Evolutionary conservation across 2,113 vertebrate species (phyloP), one percentile per base, ranked within the genome.

Genomic region (Anoura caudifer): DNA sequence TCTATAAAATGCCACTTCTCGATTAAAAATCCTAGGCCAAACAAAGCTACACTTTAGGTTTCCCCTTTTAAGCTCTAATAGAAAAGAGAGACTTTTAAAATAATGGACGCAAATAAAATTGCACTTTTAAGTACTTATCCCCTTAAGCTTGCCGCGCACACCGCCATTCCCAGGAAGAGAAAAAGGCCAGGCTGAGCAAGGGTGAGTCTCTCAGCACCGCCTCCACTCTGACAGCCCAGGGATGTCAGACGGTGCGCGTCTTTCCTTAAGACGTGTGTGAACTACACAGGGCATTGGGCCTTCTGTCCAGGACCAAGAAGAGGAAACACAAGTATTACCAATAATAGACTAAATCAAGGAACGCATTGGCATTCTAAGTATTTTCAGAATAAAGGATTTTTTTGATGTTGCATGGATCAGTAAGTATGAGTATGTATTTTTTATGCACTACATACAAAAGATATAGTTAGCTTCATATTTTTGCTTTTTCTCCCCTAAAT

Each of bases 61-160:
- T 87, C 72, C 73, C 83, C 85, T 95, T 95, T 72, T 82, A 90
- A 87, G 4, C 17, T 56, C 7, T 38, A 59, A 50, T 67, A 67
- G 61, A 80, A 72, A 79, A 65, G 50, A 90, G 20, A 88, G 87
- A 91, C 69, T 80, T 94, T 97, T 87, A 96, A 91, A 93, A 76
- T 93, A 97, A 96, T 85, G 67, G 76, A 59, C 52, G 47, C 22
- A 89, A 92, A 95, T 93, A 97, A 97, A 96, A 72, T 24, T 93
- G 50, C 3, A 24, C 95, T 96, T 96, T 91, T 87, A 94, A 90
- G 87, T 85, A 77, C 76, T 92, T 97, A 87, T 56, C 38, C 63
- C 92, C 82, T 93, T 91, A 83, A 41, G n/a, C 16, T 77, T 70
- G n/a, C n/a, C 38, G 80, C 61, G 80, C n/a, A 72, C 31, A 88